Conservation (phyloP, 2,888 invertebrate genomes). For the Perithous albicinctus region DNA sequence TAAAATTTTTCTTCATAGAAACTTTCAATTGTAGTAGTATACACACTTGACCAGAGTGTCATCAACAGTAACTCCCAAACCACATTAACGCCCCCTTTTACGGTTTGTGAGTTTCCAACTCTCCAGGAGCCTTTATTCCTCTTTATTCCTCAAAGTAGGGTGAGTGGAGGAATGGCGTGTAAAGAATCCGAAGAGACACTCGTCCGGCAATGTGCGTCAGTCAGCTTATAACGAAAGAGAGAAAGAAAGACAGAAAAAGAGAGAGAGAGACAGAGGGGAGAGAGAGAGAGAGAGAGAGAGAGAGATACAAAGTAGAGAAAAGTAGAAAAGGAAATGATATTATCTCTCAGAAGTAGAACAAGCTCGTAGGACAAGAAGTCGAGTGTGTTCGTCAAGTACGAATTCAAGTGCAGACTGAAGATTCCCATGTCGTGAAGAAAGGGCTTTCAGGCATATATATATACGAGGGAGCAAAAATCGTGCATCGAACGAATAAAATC, state of each 20-base stretch:
- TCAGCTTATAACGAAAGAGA: slow-evolving; percentile 6
- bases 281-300: neutral
- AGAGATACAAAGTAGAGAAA: too few species aligned
- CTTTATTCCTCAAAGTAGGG: neutral
- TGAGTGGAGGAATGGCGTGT: neutral
- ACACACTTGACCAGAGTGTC: neutral
- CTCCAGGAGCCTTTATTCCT: neutral
- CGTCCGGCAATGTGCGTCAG: neutral
- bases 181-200: slow-evolving; percentile 8
- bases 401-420: slow-evolving; percentile 2
- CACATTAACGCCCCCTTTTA: neutral
- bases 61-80: neutral
- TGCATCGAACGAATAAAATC: slow-evolving; percentile 36
- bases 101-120: slow-evolving; percentile 4
- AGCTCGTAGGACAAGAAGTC: neutral
- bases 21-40: neutral
- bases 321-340: slow-evolving; percentile 5
- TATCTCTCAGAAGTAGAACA: neutral
- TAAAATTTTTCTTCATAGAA: neutral
- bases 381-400: slow-evolving; percentile 22
- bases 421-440: neutral
- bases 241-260: neutral
- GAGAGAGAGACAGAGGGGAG: neutral
- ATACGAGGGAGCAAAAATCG: slow-evolving; percentile 1
- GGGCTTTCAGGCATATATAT: neutral